Evolutionary conservation across 1,140 invertebrate genomes (phyloP), one percentile per base, ranked within the genome.

Genomic region (Drosophila nigrodunni): DNA sequence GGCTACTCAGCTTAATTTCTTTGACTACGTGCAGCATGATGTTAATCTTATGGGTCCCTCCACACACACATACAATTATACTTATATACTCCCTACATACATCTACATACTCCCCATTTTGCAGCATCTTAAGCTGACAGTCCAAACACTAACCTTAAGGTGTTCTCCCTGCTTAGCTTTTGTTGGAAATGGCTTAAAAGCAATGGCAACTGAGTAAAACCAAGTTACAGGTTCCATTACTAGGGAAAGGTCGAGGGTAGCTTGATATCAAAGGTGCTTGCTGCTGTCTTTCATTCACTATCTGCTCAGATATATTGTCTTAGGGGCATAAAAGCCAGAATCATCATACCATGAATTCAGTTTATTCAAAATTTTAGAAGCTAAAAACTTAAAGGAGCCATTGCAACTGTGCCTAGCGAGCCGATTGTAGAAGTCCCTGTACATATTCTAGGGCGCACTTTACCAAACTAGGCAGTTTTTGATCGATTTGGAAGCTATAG

Each of bases 11-110:
- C 59, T 52, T 54, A 81, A 78, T 65, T 68, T 50, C 67, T 75
- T 78, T 58, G 61, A 80, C 75, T 80, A 54, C 73, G 67, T 73
- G 61, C 62, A 73, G 49, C 62, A 57, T 58, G 74, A 52, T 62
- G 41, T 60, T 69, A 55, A 64, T 62, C 37, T 37, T 50, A 41
- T 58, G 11, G 54, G 57, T 50, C 11, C 18, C 9, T 1, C 3
- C 9, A 11, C 54, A 7, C 58, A 25, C 11, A 18, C 34, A 2
- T 25, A 39, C 25, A 8, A 2, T 21, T 21, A 21, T 15, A 15
- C 15, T 15, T 15, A 15, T 15, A 15, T 15, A 15, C 15, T 15
- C 15, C 41, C 39, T 35, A 18, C n/a, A 18, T 10, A 25, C 46
- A 34, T 11, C 25, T 18, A 2, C 7, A 35, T 46, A 25, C 4